phyloP scores from a whole-genome alignment of 2,888 invertebrate genomes.

The Drosophila greeni region DNA sequence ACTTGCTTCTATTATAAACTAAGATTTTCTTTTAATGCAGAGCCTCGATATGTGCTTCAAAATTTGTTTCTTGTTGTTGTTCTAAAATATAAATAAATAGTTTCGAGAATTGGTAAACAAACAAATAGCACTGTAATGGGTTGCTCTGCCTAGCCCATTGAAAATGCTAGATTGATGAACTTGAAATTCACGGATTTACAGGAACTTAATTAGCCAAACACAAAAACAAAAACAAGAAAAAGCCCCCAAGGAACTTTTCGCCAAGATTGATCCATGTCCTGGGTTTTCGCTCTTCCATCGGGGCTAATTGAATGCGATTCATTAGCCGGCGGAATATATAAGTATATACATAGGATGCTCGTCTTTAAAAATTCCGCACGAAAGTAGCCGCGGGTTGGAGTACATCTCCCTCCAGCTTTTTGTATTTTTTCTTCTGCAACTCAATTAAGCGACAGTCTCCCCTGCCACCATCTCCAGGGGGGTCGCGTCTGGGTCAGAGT shows the following conservation, averaged over 20 bases:
- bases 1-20: too few species aligned
- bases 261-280: constrained; percentile 31
- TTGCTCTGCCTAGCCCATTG: constrained; percentile 9
- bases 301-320: constrained; percentile 40
- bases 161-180: constrained; percentile 64
- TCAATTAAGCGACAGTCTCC: constrained; percentile 21
- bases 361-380: constrained; percentile 15
- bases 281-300: background rate
- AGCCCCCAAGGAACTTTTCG: background rate
- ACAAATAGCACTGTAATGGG: constrained; percentile 12
- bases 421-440: constrained; percentile 13
- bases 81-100: background rate
- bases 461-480: background rate
- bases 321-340: constrained; percentile 23
- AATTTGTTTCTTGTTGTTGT: too few species aligned
- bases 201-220: constrained; percentile 44
- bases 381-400: constrained; percentile 9
- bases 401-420: constrained; percentile 1
- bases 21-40: too few species aligned
- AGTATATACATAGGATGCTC: background rate
- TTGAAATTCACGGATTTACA: constrained; percentile 37
- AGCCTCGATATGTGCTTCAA: too few species aligned
- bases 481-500: background rate
- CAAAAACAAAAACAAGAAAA: background rate
- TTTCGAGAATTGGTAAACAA: too few species aligned